phyloP scores from a whole-genome alignment of 2,888 invertebrate species.

The Nomada flava region DNA sequence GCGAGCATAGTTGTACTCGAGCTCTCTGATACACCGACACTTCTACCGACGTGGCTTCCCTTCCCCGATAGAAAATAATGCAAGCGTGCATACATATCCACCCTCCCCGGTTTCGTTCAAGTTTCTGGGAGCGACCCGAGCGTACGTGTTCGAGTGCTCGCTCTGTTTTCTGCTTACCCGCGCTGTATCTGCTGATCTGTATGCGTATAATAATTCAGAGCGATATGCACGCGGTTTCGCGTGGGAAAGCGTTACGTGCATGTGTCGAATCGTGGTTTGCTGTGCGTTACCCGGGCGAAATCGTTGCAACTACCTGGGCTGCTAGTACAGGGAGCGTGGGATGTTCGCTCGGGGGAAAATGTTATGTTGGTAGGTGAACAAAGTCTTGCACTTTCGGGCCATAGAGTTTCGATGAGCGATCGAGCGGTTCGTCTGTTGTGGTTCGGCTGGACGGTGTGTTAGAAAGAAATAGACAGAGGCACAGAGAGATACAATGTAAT shows the following conservation, averaged over 20 bases:
- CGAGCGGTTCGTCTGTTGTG: too few species aligned
- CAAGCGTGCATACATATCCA: background rate
- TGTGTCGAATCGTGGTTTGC: conserved; percentile 44
- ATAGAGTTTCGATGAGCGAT: too few species aligned
- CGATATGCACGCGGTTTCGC: conserved; percentile 49
- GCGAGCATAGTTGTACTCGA: conserved; percentile 75
- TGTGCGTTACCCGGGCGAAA: background rate
- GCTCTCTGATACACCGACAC: conserved; percentile 62
- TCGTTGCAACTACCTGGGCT: too few species aligned
- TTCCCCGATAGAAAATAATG: conserved; percentile 48
- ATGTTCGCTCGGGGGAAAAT: too few species aligned
- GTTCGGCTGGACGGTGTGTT: too few species aligned
- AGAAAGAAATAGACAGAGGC: too few species aligned
- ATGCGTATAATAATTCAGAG: conserved; percentile 59
- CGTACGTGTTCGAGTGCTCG: conserved; percentile 56
- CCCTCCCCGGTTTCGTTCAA: conserved; percentile 35
- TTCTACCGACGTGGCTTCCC: conserved; percentile 41
- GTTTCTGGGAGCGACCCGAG: conserved; percentile 51
- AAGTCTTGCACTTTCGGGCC: too few species aligned
- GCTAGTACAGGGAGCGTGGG: too few species aligned
- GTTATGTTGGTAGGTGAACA: too few species aligned
- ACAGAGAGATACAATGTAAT: too few species aligned
- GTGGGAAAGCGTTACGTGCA: conserved; percentile 53
- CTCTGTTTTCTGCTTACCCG: conserved; percentile 49
- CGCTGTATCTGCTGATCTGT: conserved; percentile 53